Evolutionary conservation across 2,797 vertebrate species (phyloP).

Genomic region (Phoebastria nigripes): DNA sequence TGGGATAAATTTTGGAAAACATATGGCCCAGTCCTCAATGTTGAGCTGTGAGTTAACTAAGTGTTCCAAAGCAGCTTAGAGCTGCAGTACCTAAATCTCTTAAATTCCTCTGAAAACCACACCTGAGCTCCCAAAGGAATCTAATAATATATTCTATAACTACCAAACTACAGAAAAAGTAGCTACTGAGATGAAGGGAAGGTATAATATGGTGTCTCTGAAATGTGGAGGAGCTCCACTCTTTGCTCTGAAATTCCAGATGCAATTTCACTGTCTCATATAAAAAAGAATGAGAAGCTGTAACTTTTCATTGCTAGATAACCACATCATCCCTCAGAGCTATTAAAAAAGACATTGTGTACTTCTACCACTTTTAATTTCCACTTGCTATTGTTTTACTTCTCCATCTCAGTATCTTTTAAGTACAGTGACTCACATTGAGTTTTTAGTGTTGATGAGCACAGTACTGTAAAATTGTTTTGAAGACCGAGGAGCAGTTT

Average conservation of each 20-base stretch:
- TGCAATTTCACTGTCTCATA: neutral
- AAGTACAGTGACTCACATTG: neutral
- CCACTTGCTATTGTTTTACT: constrained; percentile 6
- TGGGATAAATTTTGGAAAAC: neutral
- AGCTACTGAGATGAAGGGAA: neutral
- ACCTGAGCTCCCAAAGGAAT: neutral
- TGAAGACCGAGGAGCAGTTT: neutral
- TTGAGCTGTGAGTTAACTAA: neutral
- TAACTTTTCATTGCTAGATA: constrained; percentile 34
- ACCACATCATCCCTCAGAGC: neutral
- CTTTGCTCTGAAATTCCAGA: neutral
- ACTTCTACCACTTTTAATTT: constrained; percentile 23
- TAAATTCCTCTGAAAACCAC: neutral
- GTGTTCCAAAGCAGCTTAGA: neutral
- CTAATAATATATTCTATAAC: neutral
- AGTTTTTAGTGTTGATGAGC: neutral
- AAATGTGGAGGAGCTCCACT: neutral
- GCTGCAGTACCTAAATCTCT: neutral
- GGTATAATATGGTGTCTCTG: neutral
- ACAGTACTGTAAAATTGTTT: neutral
- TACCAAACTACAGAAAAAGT: neutral
- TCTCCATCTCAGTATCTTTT: neutral
- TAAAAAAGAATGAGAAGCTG: constrained; percentile 20
- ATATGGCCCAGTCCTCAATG: neutral
- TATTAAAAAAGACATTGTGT: neutral